Percentiles rank a stretch among this genome's conserved stretches.
Evolutionary conservation across 2,888 invertebrate genomes (phyloP).

Genomic region (Mimachlamys varia): DNA sequence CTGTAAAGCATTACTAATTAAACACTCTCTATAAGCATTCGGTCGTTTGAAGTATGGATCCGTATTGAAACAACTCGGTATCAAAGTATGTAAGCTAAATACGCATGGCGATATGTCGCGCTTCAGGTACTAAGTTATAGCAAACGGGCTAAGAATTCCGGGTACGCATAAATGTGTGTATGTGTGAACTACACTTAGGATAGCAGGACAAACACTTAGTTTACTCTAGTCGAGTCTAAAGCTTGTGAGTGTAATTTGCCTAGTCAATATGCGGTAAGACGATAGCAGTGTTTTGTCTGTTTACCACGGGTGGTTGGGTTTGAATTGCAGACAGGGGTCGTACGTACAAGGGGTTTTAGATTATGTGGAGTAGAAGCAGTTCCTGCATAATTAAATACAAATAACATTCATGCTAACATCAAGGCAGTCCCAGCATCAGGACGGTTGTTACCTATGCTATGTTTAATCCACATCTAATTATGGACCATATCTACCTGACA

Average conservation of each 20-base stretch:
- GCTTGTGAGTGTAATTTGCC: neutral
- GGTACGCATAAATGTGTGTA: neutral
- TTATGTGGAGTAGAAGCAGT: neutral
- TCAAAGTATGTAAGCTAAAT: neutral
- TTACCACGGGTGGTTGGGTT: neutral
- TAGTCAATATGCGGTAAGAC: neutral
- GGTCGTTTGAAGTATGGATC: neutral
- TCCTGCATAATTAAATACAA: neutral
- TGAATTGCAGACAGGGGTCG: neutral
- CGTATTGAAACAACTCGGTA: neutral
- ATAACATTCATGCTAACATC: neutral
- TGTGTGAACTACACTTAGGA: neutral
- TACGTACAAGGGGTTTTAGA: neutral
- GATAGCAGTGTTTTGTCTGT: conserved; percentile 24
- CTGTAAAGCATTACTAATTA: neutral
- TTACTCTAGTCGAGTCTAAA: neutral
- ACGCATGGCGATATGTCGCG: neutral
- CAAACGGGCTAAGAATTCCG: neutral
- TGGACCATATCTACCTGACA: neutral
- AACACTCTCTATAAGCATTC: neutral
- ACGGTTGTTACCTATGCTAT: neutral
- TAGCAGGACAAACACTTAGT: neutral
- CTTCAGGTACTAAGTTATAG: neutral
- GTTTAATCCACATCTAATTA: neutral
- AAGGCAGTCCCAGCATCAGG: neutral